Percentiles rank a stretch among this genome's conserved stretches.
Conservation (phyloP, 2,113 vertebrate species). For the Scomber japonicus region DNA sequence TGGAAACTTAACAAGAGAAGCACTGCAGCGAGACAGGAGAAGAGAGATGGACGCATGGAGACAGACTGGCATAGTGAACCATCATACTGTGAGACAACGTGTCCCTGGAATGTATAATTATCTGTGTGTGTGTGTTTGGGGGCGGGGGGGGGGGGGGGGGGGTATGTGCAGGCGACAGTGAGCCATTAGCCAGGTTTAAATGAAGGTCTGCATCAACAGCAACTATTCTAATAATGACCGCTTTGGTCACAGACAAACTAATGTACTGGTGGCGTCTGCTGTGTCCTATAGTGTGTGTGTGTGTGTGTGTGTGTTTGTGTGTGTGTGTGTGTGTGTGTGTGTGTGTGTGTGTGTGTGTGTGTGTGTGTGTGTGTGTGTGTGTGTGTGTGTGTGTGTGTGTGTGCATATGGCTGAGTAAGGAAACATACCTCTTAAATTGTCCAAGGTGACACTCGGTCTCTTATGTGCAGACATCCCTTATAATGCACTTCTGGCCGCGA, state of each 20-base stretch:
- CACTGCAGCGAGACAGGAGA: slow-evolving; percentile 2
- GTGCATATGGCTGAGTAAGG: slow-evolving; percentile 56
- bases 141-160: slow-evolving; percentile 35
- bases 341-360: not conserved
- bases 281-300: slow-evolving; percentile 41
- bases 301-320: slow-evolving; percentile 27
- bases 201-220: slow-evolving; percentile 74
- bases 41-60: slow-evolving; percentile 36
- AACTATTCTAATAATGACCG: slow-evolving; percentile 74
- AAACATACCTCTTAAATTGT: slow-evolving; percentile 63
- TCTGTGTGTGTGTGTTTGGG: slow-evolving; percentile 31
- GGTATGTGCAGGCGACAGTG: slow-evolving; percentile 52
- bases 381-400: not conserved
- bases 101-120: slow-evolving; percentile 82
- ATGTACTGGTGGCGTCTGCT: slow-evolving; percentile 69
- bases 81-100: slow-evolving; percentile 54
- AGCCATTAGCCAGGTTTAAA: slow-evolving; percentile 74
- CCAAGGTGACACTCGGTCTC: slow-evolving; percentile 67
- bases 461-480: slow-evolving; percentile 42
- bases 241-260: slow-evolving; percentile 75
- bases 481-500: slow-evolving; percentile 44
- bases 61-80: slow-evolving; percentile 43
- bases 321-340: no score
- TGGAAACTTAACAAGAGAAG: slow-evolving; percentile 44
- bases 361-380: no score